Base-by-base conservation (phyloP, 1,140 invertebrate species). In the Zaprionus taronus region DNA sequence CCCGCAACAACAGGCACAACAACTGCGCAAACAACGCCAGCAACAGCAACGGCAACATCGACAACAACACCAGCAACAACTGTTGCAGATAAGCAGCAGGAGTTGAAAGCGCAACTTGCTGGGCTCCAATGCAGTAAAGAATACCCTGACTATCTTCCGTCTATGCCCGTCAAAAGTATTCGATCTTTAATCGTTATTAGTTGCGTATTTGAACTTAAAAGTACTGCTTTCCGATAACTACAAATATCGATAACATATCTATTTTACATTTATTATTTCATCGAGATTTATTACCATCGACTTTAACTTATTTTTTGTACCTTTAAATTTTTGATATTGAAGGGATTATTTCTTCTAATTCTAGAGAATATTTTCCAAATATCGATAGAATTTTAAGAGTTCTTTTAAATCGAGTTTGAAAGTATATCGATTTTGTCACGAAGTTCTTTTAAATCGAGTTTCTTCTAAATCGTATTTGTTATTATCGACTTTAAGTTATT, bases 1-100 rank as follows among this genome's bases (percentile, higher is more conserved):
- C 24, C 24, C 15, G 51, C 47, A 70, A 63, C 49, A 70, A 63
- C 49, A 70, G 17, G 7, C 20, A 20, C 55, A 63, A 44, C 68
- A 41, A n/a, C 36, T 56, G 22, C 51, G 38, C n/a, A 11, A 57
- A 57, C 34, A 53, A 17, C 31, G n/a, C 20, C 47, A 49, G 47
- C 47, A 49, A 47, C 17, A 47, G 17, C 17, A 47, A 26, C 20
- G 26, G 57, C 36, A 44, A 24, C 36, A 47, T 36, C 60, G n/a
- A 47, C 38, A 44, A 49, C 38, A 14, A 14, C 58, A 61, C 5
- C 31, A 36, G 2, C n/a, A 9, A 22, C 56, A n/a, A 20, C 38
- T 20, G 47, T n/a, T 61, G 58, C 36, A 61, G 41, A 58, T 22
- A 14, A 5, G 17, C 2, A 58, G 31, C 56, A 20, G 31, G 28